Evolutionary conservation across 2,888 invertebrate species (phyloP), one percentile per base, ranked within the genome.

Genomic region (Helicoverpa assulta): DNA sequence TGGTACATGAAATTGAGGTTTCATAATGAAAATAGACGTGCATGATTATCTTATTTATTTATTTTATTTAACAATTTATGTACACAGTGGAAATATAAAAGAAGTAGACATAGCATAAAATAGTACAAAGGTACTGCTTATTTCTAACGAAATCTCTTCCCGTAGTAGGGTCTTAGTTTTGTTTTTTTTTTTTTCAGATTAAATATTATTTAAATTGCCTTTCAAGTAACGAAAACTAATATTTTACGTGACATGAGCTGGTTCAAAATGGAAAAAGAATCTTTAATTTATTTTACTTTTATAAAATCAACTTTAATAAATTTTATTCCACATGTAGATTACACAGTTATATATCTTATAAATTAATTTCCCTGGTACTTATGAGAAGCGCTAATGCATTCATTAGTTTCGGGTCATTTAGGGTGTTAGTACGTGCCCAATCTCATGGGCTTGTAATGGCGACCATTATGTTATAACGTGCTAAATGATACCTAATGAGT

Each of bases 321-420:
- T 29, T 10, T 60, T 70, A 57, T 63, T 19, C 14, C n/a, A 21
- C 10, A 10, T n/a, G 53, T 8, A 53, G 5, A 1, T 12, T 33
- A 29, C 18, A 40, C 60, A 16, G 37, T 21, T 37, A 62, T 69
- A 69, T 60, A 68, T 37, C 51, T 60, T 67, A 70, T 74, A 72
- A 81, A 85, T 83, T 86, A 79, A 86, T 84, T 81, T 81, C 78
- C 78, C 66, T 66, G 62, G 62, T 69, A 67, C 81, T 84, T 82
- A 83, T 80, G 82, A 85, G 77, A 71, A 79, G 83, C 85, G 86
- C 79, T 86, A 88, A 88, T 85, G 86, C 79, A 65, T 78, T 80
- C 84, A 85, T 88, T 88, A 86, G 83, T 83, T 86, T 76, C 74
- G 83, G 85, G 78, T 82, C 85, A 88, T 88, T 86, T 84, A 76